A percentile compares a stretch with the other conserved stretches of the same genome.
These are phyloP conservation scores for Egretta garzetta DNA, from an alignment of 2,113 vertebrate species.

Conservation along the genomic window DNA sequence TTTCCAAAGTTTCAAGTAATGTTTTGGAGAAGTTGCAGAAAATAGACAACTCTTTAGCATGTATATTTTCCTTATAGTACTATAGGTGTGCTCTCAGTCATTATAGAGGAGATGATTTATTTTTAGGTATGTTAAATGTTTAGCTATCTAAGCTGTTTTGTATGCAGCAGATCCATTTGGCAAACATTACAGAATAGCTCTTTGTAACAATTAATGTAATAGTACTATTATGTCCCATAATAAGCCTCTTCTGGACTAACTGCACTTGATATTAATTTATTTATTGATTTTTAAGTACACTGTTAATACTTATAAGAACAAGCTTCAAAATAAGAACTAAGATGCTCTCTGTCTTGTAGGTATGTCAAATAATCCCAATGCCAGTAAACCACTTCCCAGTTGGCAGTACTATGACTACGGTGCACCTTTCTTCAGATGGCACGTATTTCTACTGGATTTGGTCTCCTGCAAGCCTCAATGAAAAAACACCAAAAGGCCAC, in stretches of 20 bases:
- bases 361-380: slow-evolving; percentile 92
- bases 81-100: neutral
- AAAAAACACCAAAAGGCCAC: slow-evolving; percentile 97
- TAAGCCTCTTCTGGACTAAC: neutral
- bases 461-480: slow-evolving; percentile 96
- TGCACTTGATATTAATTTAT: neutral
- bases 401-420: slow-evolving; percentile 94
- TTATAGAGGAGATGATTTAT: neutral
- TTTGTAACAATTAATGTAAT: neutral
- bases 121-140: neutral
- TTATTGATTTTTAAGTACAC: neutral
- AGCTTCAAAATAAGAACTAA: neutral
- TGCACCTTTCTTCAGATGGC: slow-evolving; percentile 96
- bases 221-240: neutral
- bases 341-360: slow-evolving; percentile 70
- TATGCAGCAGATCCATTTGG: neutral
- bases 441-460: slow-evolving; percentile 98
- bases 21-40: neutral
- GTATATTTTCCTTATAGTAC: neutral
- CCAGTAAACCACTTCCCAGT: slow-evolving; percentile 92
- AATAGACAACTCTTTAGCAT: neutral
- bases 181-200: neutral
- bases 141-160: neutral
- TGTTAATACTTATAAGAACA: neutral
- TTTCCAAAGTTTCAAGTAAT: neutral